phyloP scores from a whole-genome alignment of 1,140 invertebrate genomes.

The Nasonia vitripennis region DNA sequence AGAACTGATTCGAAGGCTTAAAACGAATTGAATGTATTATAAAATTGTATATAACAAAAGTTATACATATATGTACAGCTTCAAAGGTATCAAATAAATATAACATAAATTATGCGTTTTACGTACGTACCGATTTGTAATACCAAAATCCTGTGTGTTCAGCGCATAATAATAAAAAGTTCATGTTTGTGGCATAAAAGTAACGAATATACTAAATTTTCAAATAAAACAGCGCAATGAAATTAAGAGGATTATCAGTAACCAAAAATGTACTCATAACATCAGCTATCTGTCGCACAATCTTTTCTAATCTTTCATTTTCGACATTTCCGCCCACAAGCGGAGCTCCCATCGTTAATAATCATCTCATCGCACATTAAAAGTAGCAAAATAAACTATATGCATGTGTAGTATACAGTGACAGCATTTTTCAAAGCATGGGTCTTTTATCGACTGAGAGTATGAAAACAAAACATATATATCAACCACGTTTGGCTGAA shows the following conservation, averaged over 20 bases:
- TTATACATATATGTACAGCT: conserved; percentile 43
- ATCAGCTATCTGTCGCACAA: conserved; percentile 11
- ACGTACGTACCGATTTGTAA: conserved; percentile 32
- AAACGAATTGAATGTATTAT: conserved; percentile 24
- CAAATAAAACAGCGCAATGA: conserved; percentile 2
- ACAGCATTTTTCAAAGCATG: background rate
- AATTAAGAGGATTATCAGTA: conserved; percentile 10
- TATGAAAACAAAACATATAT: conserved; percentile 4
- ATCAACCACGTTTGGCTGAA: conserved; percentile 1
- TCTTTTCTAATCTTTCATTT: background rate
- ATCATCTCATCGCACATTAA: conserved; percentile 23
- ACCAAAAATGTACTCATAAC: conserved; percentile 18
- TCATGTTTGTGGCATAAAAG: conserved; percentile 23
- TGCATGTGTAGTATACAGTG: conserved; percentile 6
- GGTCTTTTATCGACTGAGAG: background rate
- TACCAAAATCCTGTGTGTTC: conserved; percentile 42
- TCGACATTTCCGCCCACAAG: background rate
- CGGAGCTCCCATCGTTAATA: conserved; percentile 3
- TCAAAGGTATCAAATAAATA: conserved; percentile 44
- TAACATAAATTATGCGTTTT: conserved; percentile 40
- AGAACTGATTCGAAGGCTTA: conserved; percentile 15
- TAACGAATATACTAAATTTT: conserved; percentile 28
- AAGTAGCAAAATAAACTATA: background rate
- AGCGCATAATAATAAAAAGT: conserved; percentile 37
- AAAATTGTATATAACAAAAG: conserved; percentile 43